Evolutionary conservation across 2,797 vertebrate genomes (phyloP).

Genomic region (Pempheris klunzingeri): DNA sequence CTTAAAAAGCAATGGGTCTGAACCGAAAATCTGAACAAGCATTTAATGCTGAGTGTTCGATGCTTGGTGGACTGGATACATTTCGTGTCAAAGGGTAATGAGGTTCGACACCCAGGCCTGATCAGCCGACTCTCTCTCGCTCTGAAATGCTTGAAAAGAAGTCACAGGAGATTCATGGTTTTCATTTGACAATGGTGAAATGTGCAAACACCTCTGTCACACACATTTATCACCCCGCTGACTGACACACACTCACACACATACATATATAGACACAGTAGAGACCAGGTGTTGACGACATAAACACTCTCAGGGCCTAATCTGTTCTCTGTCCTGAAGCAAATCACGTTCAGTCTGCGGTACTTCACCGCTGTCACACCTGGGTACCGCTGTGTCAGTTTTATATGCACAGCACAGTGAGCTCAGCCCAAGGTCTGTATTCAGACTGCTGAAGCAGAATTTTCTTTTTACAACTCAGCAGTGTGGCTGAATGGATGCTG

Average conservation of each 20-base stretch:
- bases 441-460: constrained; percentile 10
- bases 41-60: too few species aligned
- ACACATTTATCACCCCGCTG: constrained; percentile 1
- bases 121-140: too few species aligned
- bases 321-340: constrained; percentile 41
- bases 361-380: constrained; percentile 51
- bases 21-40: too few species aligned
- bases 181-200: neutral
- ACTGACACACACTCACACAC: neutral
- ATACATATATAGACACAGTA: neutral
- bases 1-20: too few species aligned
- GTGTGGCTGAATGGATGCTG: neutral
- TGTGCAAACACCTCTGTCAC: neutral
- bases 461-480: constrained; percentile 21
- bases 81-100: neutral
- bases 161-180: neutral
- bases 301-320: constrained; percentile 36
- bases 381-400: constrained; percentile 37
- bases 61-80: neutral
- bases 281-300: constrained; percentile 53
- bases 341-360: constrained; percentile 41
- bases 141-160: too few species aligned
- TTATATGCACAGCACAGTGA: constrained; percentile 6
- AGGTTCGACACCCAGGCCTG: too few species aligned
- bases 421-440: neutral